Base-by-base conservation (phyloP, 2,113 vertebrate genomes). In the Illadopsis cleaveri region DNA sequence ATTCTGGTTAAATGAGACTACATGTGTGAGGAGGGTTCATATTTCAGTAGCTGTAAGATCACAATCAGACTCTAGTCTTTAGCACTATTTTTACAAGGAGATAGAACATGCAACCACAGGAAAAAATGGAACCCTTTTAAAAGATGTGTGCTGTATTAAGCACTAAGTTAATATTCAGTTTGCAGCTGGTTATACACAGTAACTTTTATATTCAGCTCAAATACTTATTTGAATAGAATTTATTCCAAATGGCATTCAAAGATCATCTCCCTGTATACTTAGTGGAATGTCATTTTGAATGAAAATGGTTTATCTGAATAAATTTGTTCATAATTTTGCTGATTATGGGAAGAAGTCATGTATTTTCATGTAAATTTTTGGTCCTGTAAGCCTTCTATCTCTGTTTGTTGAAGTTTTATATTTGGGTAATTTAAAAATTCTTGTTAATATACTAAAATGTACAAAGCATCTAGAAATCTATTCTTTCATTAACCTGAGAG, bases 321-420 rank as follows among this genome's bases (percentile, higher is more conserved):
- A 93, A 90, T 97, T 93, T 94, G 33, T 73, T 97, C 87, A 89
- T 96, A 93, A 84, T 86, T 95, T 85, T 94, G 71, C 91, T 93
- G 95, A 93, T 96, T 91, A 82, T 85, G 70, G 78, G 73, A 48
- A 70, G 65, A 92, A 90, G 48, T 83, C 12, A 16, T 91, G 25
- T 88, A 95, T 97, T 97, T 97, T 96, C 57, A 91, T 94, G 94
- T 86, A 94, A 93, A 97, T 96, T 94, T 95, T 53, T 22, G 9
- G 45, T 79, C 72, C 77, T 48, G 44, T 69, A 73, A 87, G 45
- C 18, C 45, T 84, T 90, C 80, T 96, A 9, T 89, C 61, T 82
- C 40, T 89, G 58, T 44, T 72, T 82, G 78, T 91, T 97, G 81
- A 95, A 80, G 50, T 87, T 90, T 77, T 86, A 62, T 66, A 80